These are phyloP conservation scores for Ochropacha duplaris DNA, from an alignment of 2,888 invertebrate genomes.

Conservation along the genomic window DNA sequence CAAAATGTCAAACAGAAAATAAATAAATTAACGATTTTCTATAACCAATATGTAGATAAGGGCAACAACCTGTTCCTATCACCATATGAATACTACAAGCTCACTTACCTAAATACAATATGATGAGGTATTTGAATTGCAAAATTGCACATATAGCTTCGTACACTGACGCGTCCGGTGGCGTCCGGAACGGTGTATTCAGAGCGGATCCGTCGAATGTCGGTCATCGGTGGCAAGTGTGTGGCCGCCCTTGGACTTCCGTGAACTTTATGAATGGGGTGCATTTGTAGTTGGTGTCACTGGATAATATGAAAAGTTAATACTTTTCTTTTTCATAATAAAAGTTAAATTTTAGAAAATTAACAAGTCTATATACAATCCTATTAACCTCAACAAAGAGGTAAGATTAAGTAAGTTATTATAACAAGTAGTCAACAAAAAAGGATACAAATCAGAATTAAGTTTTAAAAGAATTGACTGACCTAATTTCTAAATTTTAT, in stretches of 20 bases:
- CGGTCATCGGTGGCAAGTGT: slow-evolving; percentile 20
- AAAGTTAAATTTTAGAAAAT: no score
- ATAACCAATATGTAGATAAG: neutral
- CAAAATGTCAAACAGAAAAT: no score
- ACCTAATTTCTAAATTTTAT: no score
- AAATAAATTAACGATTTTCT: neutral
- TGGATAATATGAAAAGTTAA: no score
- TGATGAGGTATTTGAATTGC: slow-evolving; percentile 1
- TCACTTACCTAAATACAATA: neutral
- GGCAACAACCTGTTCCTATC: neutral
- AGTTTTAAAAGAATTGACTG: no score
- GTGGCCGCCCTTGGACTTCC: slow-evolving; percentile 20
- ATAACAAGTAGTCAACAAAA: no score
- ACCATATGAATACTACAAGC: slow-evolving; percentile 1
- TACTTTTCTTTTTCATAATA: no score
- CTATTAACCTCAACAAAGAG: no score
- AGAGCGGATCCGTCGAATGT: slow-evolving; percentile 49
- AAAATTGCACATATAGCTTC: slow-evolving; percentile 4
- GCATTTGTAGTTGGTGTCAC: no score
- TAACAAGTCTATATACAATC: no score
- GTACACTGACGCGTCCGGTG: slow-evolving; percentile 10
- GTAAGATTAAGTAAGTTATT: no score
- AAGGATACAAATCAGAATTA: no score
- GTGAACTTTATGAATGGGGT: neutral
- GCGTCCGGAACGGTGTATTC: slow-evolving; percentile 31